Conservation (phyloP, 1,140 invertebrate genomes). For the Himalopsyche phryganea region DNA sequence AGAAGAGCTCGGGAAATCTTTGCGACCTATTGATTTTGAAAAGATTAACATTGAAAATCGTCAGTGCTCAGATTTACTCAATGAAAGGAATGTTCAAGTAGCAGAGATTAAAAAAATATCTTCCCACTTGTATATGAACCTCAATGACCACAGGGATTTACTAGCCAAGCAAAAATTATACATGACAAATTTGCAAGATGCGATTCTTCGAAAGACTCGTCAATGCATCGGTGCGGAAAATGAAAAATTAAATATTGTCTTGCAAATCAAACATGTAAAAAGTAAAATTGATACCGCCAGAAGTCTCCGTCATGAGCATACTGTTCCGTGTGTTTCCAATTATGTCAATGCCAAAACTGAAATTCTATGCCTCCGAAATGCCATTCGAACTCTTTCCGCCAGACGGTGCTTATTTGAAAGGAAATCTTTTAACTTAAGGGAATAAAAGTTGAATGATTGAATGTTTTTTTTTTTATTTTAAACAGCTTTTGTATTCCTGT, state of each 20-base stretch:
- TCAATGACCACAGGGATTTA: slow-evolving; percentile 49
- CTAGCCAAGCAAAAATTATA: slow-evolving; percentile 45
- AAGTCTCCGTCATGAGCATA: slow-evolving; percentile 41
- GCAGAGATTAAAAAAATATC: slow-evolving; percentile 50
- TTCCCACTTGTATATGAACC: slow-evolving; percentile 47
- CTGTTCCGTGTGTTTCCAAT: slow-evolving; percentile 55
- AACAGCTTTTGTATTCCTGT: no score
- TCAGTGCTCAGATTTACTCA: slow-evolving; percentile 45
- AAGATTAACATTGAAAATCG: slow-evolving; percentile 55
- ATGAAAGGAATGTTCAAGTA: slow-evolving; percentile 47
- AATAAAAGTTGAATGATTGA: no score
- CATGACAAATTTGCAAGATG: slow-evolving; percentile 39
- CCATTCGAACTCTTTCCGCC: slow-evolving; percentile 7
- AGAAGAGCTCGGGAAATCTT: slow-evolving; percentile 47
- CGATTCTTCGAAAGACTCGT: slow-evolving; percentile 27
- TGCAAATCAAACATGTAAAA: background rate
- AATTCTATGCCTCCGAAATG: slow-evolving; percentile 44
- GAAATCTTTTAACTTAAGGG: no score
- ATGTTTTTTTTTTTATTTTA: no score
- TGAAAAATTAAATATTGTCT: background rate
- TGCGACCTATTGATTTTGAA: slow-evolving; percentile 54
- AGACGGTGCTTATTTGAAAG: background rate
- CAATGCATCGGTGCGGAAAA: background rate
- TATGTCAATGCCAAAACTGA: slow-evolving; percentile 53
- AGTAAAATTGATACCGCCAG: slow-evolving; percentile 1